Percentiles rank a stretch among this genome's conserved stretches.
Conservation (phyloP, 2,888 invertebrate species). For the Carpatolechia fugitivella region DNA sequence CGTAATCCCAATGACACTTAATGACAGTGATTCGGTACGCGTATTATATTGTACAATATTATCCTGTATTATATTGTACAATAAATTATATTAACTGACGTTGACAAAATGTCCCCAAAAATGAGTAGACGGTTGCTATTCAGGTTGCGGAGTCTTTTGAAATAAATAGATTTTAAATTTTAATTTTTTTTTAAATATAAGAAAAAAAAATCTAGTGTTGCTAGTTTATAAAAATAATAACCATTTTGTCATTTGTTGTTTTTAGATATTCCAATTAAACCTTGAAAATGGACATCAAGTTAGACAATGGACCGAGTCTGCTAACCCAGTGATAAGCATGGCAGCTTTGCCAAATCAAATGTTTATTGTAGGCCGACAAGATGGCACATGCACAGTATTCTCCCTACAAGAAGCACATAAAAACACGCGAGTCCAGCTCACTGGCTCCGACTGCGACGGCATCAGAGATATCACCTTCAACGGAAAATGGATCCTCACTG, state of each 20-base stretch:
- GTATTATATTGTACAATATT: too few relatives aligned
- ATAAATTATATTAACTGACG: too few relatives aligned
- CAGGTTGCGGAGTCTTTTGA: too few relatives aligned
- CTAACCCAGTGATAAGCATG: constrained; percentile 78
- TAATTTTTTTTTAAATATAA: too few relatives aligned
- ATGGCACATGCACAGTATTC: constrained; percentile 80
- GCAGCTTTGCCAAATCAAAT: constrained; percentile 66
- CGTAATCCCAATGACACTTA: too few relatives aligned
- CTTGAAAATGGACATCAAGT: constrained; percentile 48
- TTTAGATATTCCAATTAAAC: constrained; percentile 56
- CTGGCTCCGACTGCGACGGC: constrained; percentile 85
- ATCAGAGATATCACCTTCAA: constrained; percentile 81
- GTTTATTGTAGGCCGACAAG: constrained; percentile 80
- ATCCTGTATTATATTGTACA: too few relatives aligned
- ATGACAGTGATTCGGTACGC: too few relatives aligned
- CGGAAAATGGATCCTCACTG: constrained; percentile 80
- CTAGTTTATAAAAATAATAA: too few relatives aligned
- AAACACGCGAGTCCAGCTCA: constrained; percentile 73
- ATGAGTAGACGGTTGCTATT: too few relatives aligned
- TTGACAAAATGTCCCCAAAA: too few relatives aligned
- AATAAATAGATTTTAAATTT: too few relatives aligned
- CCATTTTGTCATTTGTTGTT: constrained; percentile 20
- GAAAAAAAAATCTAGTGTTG: too few relatives aligned
- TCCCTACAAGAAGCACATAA: constrained; percentile 57
- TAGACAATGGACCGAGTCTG: constrained; percentile 74